Evolutionary conservation across 2,113 vertebrate species (phyloP).

Genomic region (Tragulus kanchil): DNA sequence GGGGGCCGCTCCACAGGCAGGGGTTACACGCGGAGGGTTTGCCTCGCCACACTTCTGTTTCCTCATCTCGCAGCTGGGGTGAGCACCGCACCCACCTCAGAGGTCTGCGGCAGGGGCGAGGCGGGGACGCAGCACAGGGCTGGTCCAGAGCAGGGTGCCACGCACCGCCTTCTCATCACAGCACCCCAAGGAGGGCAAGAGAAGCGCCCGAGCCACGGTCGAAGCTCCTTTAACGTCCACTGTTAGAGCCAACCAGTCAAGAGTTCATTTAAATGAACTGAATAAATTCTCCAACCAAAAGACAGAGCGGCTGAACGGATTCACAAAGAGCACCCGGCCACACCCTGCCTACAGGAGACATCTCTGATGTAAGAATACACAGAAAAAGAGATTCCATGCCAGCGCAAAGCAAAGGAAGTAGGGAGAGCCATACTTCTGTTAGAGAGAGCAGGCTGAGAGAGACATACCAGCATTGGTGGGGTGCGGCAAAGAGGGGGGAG

Average conservation of each 20-base stretch:
- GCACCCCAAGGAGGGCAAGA: not conserved
- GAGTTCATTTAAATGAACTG: not conserved
- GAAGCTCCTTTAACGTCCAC: not conserved
- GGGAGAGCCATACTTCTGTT: not conserved
- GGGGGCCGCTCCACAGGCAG: not conserved
- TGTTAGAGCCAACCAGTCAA: not conserved
- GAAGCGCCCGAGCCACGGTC: not conserved
- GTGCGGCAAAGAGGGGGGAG: not conserved
- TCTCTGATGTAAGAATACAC: not conserved
- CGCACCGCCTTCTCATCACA: too few species aligned
- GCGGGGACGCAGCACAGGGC: not conserved
- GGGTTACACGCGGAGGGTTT: not conserved
- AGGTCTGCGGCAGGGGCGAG: too few species aligned
- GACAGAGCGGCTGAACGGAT: not conserved
- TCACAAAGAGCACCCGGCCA: not conserved
- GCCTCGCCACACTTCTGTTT: too few species aligned
- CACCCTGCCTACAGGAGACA: not conserved
- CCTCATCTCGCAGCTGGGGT: not conserved
- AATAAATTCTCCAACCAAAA: not conserved
- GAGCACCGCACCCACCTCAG: accelerated
- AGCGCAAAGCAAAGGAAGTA: not conserved
- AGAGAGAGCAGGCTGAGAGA: not conserved
- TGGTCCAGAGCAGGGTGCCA: not conserved
- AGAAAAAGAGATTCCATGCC: not conserved
- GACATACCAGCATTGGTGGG: not conserved